phyloP scores from a whole-genome alignment of 2,888 invertebrate species.

The Xylota sylvarum region DNA sequence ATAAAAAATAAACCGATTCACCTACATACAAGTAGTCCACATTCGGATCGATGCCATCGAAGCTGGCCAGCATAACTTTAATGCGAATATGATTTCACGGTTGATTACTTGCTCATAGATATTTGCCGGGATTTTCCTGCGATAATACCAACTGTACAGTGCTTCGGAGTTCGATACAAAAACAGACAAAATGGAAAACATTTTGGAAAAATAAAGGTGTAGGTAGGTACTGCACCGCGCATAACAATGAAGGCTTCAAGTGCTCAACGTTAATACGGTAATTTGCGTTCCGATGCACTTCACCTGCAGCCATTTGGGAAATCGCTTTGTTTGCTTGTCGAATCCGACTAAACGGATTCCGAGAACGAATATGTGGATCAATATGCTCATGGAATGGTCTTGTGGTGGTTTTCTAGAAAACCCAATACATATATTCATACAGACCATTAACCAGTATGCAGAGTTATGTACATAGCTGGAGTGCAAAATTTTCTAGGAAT shows the following conservation, averaged over 20 bases:
- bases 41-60: constrained; percentile 9
- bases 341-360: neutral
- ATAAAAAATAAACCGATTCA: neutral
- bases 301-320: constrained; percentile 41
- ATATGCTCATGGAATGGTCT: neutral
- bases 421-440: neutral
- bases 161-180: constrained; percentile 5
- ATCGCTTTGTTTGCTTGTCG: constrained; percentile 12
- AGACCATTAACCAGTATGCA: too few relatives aligned
- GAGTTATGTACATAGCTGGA: too few relatives aligned
- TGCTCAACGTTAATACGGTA: constrained; percentile 29
- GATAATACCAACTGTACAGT: constrained; percentile 18
- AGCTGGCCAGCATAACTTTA: constrained; percentile 19
- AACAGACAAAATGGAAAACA: neutral
- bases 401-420: neutral
- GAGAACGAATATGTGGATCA: constrained; percentile 8
- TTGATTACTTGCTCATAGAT: constrained; percentile 37
- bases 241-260: constrained; percentile 24
- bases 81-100: constrained; percentile 48
- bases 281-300: constrained; percentile 39
- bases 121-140: constrained; percentile 29
- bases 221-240: neutral
- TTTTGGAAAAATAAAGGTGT: neutral
- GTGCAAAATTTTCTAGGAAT: too few relatives aligned
- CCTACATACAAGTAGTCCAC: constrained; percentile 3